phyloP scores from a whole-genome alignment of 1,140 invertebrate species.

The Chironomus striatipennis region DNA sequence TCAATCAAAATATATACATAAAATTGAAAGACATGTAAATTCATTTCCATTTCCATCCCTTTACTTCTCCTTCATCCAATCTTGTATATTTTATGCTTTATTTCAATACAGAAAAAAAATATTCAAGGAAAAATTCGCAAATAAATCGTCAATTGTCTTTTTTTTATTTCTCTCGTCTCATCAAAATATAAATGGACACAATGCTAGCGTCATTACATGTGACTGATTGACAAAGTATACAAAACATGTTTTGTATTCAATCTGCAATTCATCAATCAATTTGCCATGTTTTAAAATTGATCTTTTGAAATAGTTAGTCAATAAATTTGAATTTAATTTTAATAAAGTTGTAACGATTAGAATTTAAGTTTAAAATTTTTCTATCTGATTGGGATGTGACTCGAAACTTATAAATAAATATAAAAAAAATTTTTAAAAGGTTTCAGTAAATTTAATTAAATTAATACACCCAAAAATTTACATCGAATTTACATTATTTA shows the following conservation, averaged over 20 bases:
- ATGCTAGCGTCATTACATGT: not conserved
- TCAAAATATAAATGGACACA: not conserved
- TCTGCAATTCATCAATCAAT: constrained; percentile 21
- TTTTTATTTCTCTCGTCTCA: not conserved
- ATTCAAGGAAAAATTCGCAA: not conserved
- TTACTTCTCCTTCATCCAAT: not conserved
- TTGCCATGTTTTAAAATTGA: not conserved
- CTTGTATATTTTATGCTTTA: not conserved
- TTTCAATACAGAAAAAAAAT: not conserved
- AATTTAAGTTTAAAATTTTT: too few species aligned
- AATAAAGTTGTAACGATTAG: too few species aligned
- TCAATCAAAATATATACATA: not conserved
- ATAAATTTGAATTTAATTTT: constrained; percentile 5
- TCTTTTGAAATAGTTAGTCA: not conserved
- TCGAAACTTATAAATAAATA: too few species aligned
- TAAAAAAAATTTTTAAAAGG: too few species aligned
- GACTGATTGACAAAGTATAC: not conserved
- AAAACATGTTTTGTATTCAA: constrained; percentile 1
- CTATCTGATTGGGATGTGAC: too few species aligned
- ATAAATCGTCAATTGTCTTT: constrained; percentile 19
- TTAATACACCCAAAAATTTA: too few species aligned
- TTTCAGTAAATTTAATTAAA: too few species aligned
- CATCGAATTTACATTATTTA: too few species aligned
- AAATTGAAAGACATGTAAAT: constrained; percentile 16
- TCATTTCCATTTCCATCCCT: not conserved